Evolutionary conservation across 2,113 vertebrate species (phyloP).

Genomic region (Pao palembangensis): DNA sequence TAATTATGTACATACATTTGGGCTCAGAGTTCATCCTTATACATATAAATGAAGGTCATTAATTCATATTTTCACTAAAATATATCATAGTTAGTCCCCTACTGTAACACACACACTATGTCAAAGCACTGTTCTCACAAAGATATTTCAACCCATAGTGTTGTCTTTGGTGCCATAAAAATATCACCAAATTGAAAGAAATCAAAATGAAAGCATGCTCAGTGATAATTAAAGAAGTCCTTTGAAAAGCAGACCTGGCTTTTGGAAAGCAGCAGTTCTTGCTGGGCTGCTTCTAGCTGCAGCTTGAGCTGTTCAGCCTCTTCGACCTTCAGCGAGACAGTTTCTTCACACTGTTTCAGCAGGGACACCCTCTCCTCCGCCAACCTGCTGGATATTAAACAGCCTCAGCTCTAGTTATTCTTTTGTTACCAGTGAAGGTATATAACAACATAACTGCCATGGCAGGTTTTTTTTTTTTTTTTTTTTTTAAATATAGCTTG

Average conservation of each 20-base stretch:
- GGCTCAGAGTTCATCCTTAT: background rate
- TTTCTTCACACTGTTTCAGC: slow-evolving; percentile 60
- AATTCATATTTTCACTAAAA: background rate
- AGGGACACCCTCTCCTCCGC: slow-evolving; percentile 55
- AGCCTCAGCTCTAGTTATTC: background rate
- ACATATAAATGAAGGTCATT: background rate
- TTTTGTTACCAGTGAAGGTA: background rate
- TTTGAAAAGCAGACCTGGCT: slow-evolving; percentile 47
- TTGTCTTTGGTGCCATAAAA: too few species aligned
- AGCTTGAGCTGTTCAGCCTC: slow-evolving; percentile 55
- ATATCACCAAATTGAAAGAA: background rate
- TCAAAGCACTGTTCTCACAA: too few species aligned
- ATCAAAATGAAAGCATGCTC: background rate
- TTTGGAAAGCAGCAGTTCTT: slow-evolving; percentile 54
- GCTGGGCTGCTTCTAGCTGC: slow-evolving; percentile 47
- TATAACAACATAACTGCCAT: too few species aligned
- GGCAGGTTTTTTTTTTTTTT: too few species aligned
- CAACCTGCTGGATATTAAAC: slow-evolving; percentile 26
- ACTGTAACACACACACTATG: too few species aligned
- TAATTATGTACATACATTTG: slow-evolving; percentile 19
- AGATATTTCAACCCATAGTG: too few species aligned
- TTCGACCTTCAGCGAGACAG: slow-evolving; percentile 45
- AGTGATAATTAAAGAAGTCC: background rate
- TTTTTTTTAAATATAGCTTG: too few species aligned
- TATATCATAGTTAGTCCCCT: too few species aligned